Percentiles rank a stretch among this genome's conserved stretches.
These are phyloP conservation scores for Kryptolebias marmoratus DNA, from an alignment of 2,113 vertebrate species.

Conservation along the genomic window DNA sequence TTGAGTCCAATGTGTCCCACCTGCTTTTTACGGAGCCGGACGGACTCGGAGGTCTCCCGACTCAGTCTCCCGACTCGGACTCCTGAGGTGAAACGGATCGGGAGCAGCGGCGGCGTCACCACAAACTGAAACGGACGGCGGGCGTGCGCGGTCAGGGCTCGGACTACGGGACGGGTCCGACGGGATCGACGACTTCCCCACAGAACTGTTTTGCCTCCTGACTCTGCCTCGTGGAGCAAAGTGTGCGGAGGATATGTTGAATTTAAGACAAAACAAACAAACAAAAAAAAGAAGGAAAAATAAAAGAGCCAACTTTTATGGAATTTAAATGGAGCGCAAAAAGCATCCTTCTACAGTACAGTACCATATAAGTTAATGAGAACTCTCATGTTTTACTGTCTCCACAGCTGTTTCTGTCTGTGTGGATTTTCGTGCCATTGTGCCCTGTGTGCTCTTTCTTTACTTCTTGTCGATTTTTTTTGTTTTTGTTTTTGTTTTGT, in stretches of 20 bases:
- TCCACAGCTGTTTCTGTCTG: constrained; percentile 74
- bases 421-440: constrained; percentile 77
- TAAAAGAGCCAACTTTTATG: constrained; percentile 65
- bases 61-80: neutral
- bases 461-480: constrained; percentile 7
- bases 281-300: constrained; percentile 22
- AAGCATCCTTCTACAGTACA: constrained; percentile 58
- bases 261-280: constrained; percentile 36
- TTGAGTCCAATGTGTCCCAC: constrained; percentile 42
- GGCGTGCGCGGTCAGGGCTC: constrained; percentile 11
- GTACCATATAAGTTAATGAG: constrained; percentile 71
- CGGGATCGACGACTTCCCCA: constrained; percentile 26
- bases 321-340: constrained; percentile 56
- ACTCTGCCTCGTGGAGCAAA: constrained; percentile 60
- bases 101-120: constrained; percentile 29
- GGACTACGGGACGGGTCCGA: constrained; percentile 14
- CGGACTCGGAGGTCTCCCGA: neutral
- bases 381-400: constrained; percentile 71
- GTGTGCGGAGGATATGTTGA: constrained; percentile 41
- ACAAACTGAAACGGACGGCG: constrained; percentile 19
- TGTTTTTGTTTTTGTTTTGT: too few relatives aligned
- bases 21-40: constrained; percentile 42
- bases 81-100: constrained; percentile 36
- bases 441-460: constrained; percentile 67
- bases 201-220: constrained; percentile 48